Evolutionary conservation across 2,888 invertebrate species (phyloP), one percentile per base, ranked within the genome.

Genomic region (Thelaira solivaga): DNA sequence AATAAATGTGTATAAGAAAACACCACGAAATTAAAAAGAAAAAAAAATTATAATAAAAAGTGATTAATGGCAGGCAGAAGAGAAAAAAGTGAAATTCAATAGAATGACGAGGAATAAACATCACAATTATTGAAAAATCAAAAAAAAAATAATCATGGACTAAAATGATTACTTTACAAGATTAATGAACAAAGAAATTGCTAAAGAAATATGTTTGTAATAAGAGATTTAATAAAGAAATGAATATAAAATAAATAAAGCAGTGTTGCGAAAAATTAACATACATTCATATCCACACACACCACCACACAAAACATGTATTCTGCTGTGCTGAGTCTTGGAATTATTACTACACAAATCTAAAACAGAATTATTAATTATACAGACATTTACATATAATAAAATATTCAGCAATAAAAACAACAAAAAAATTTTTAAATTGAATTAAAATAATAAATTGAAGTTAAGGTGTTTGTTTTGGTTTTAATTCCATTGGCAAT

Each of bases 81-180:
- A 53, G 51, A 55, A 62, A 77, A 74, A 78, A 78, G 74, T 74
- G 77, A 78, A 78, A 78, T 74, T 78, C 51, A 47, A 57, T 77
- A 68, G 59, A 68, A 68, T 67, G 73, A 51, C 73, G 65, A 73
- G 47, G 65, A 77, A 43, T 55, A 74, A 74, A 67, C 45, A 77
- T 55, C 49, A 77, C 65, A 74, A 68, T 68, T 74, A 74, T 74
- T 64, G 68, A 77, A 73, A 77, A 76, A 67, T 61, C 72, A 67
- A 76, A 61, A 31, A 61, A 59, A 53, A 29, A 53, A 57, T 51
- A 34, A 49, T 62, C 18, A 68, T 53, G 8, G 18, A 47, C 49
- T 41, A 41, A 45, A 47, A 62, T 39, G 61, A 49, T 72, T 53
- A 39, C n/a, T 45, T 11, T 31, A 8, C 16, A 61, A 31, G 36